Percentiles rank a stretch among this genome's conserved stretches.
Conservation (phyloP, 2,113 vertebrate species). For the Melierax canorus region DNA sequence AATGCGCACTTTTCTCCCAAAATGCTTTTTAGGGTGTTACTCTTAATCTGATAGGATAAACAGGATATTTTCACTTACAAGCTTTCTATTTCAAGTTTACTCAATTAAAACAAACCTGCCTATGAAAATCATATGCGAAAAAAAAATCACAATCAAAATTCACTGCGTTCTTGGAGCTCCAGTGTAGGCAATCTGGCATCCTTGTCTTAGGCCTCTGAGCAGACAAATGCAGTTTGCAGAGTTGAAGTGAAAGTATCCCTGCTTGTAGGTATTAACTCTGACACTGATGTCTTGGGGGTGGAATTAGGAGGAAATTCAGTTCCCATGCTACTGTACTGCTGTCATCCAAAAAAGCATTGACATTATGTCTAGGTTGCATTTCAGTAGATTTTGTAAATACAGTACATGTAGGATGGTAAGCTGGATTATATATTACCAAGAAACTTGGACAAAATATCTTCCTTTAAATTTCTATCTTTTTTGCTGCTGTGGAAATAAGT, state of each 20-base stretch:
- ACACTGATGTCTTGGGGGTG: rapidly evolving
- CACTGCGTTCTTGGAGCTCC: not conserved
- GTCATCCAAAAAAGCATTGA: not conserved
- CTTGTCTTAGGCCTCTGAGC: not conserved
- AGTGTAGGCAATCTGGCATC: not conserved
- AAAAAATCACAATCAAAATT: not conserved
- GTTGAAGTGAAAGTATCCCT: not conserved
- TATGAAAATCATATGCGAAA: not conserved
- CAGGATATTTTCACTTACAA: not conserved
- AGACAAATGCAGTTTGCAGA: not conserved
- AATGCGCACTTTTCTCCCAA: rapidly evolving
- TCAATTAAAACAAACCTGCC: not conserved
- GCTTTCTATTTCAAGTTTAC: not conserved
- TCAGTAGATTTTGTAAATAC: not conserved
- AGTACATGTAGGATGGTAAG: rapidly evolving
- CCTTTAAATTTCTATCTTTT: not conserved
- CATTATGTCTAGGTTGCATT: not conserved
- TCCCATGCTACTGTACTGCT: not conserved
- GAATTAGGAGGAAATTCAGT: not conserved
- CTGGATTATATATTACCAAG: not conserved
- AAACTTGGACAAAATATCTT: not conserved
- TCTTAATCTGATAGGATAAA: not conserved
- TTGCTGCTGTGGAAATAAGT: not conserved
- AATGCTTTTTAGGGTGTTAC: not conserved
- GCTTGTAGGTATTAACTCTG: not conserved